phyloP scores from a whole-genome alignment of 2,797 vertebrate genomes.

The Onychomys torridus region DNA sequence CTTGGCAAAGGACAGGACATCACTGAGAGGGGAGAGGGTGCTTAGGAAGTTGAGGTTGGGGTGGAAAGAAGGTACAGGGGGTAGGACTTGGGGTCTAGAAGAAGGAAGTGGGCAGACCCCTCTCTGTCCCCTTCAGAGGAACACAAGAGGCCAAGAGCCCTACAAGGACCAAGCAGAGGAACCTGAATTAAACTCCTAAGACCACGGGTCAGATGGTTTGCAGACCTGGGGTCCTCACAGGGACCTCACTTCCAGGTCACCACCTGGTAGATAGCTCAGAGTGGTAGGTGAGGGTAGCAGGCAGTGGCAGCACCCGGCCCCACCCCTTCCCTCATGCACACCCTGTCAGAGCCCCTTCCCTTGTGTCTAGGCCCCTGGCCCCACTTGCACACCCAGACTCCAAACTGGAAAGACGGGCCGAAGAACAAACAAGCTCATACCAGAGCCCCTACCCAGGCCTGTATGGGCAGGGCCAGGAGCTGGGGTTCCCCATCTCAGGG shows the following conservation, averaged over 20 bases:
- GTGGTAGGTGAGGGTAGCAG: not conserved
- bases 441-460: not conserved
- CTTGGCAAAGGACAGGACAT: not conserved
- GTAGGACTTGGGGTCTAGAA: not conserved
- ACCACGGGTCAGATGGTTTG: not conserved
- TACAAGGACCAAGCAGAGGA: not conserved
- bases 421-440: slow-evolving; percentile 65
- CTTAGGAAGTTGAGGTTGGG: slow-evolving; percentile 31
- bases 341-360: not conserved
- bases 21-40: accelerated
- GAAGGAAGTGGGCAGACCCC: not conserved
- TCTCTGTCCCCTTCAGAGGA: not conserved
- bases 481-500: not conserved
- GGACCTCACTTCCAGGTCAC: not conserved
- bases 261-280: not conserved
- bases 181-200: not conserved
- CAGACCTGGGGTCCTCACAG: too few species aligned
- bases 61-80: not conserved
- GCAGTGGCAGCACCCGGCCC: not conserved
- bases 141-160: not conserved
- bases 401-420: slow-evolving; percentile 78
- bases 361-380: slow-evolving; percentile 38
- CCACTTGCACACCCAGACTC: not conserved
- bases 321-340: not conserved
- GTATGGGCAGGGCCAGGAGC: not conserved